These are phyloP conservation scores for Calameuta pallipes DNA, from an alignment of 2,888 invertebrate species.

Conservation along the genomic window DNA sequence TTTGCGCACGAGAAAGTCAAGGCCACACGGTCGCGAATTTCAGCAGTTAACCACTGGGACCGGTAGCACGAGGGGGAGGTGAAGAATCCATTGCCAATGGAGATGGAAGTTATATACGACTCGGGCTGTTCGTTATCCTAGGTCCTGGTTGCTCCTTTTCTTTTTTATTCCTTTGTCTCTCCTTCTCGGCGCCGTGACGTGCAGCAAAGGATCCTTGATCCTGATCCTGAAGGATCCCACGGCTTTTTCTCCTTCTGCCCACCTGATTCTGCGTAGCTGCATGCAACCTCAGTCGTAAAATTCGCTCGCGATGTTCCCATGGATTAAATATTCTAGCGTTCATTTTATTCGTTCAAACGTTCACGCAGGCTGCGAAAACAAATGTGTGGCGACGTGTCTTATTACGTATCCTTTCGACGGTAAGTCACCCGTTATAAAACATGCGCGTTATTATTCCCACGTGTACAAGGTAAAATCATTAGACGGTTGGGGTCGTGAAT, in stretches of 20 bases:
- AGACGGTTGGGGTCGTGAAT: neutral
- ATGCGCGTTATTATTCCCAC: too few species aligned
- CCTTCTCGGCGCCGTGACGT: neutral
- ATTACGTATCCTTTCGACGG: too few species aligned
- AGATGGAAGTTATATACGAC: neutral
- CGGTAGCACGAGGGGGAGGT: neutral
- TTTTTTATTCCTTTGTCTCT: neutral
- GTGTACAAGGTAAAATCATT: too few species aligned
- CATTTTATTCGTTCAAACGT: neutral
- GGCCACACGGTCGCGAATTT: slow-evolving; percentile 17
- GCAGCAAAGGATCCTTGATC: neutral
- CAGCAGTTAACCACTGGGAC: slow-evolving; percentile 10
- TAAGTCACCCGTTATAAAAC: too few species aligned
- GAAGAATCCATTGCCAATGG: neutral
- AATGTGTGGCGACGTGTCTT: too few species aligned
- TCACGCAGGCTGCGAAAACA: too few species aligned
- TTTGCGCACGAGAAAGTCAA: slow-evolving; percentile 13
- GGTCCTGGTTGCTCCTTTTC: slow-evolving; percentile 8
- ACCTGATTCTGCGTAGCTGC: neutral
- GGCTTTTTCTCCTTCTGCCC: neutral
- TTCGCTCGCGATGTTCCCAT: neutral
- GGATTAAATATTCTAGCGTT: neutral
- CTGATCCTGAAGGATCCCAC: neutral
- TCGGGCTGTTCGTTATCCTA: slow-evolving; percentile 1
- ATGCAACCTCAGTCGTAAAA: neutral